Evolutionary conservation across 2,888 invertebrate species (phyloP), one percentile per base, ranked within the genome.

Genomic region (Plutella xylostella): DNA sequence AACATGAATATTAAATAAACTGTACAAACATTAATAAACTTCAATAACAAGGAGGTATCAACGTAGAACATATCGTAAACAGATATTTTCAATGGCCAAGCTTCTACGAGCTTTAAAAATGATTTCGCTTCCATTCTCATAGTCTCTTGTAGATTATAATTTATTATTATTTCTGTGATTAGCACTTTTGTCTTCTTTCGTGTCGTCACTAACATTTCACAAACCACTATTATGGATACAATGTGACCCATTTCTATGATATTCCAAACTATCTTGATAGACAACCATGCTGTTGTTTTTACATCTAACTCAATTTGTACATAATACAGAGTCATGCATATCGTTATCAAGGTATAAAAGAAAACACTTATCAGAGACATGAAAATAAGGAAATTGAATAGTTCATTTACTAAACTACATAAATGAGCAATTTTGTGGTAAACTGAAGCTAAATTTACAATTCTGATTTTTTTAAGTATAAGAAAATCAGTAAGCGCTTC

Each of bases 1-100:
- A 77, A 64, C 21, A 74, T 66, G 20, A 77, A 63, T 55, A 79
- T 74, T 40, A 77, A 61, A 51, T 75, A 78, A 1, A 76, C 74
- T 0, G 76, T 72, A 14, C 73, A 66, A 4, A 76, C 66, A 49
- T 72, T 75, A 33, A 76, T 64, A 47, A 75, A 78, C 43, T 75
- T 76, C 9, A 77, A 55, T 56, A 76, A 66, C 4, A 79, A 52
- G 1, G 71, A 70, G 17, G 76, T 64, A 49, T 79, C 72, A 2
- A 79, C 62, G 4, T 67, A 61, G 49, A 75, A 71, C 69, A 78
- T 70, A 44, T 74, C 68, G 42, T 68, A 77, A 4, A 71, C 56
- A 20, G 54, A 61, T 7, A 73, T 59, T 0, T 55, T 53, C 15
- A 72, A 41, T 12, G 49, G 46, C 48, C 49, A 49, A 17, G 45